A percentile compares a stretch with the other conserved stretches of the same genome.
Evolutionary conservation across 1,140 invertebrate genomes (phyloP).

Genomic region (Drosophila subpulchrella): DNA sequence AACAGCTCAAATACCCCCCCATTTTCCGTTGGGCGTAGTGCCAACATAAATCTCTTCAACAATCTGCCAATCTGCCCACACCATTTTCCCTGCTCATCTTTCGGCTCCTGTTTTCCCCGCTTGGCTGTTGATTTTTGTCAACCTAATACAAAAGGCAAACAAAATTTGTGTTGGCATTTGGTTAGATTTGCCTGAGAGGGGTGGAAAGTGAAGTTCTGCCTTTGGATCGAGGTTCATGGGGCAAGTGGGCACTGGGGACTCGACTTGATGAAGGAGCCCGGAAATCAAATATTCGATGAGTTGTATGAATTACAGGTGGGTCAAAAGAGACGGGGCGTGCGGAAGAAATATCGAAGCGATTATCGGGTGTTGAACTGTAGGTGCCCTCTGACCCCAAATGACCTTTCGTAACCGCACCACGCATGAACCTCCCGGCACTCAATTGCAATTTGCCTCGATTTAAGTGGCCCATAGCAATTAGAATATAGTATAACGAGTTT

Average conservation of each 20-base stretch:
- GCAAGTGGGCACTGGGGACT: slow-evolving; percentile 37
- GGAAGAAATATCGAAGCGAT: slow-evolving; percentile 17
- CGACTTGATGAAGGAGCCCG: slow-evolving; percentile 32
- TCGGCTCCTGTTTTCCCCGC: slow-evolving; percentile 7
- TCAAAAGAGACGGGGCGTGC: neutral
- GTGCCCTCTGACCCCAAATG: neutral
- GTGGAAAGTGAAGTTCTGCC: slow-evolving; percentile 1
- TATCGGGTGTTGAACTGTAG: slow-evolving; percentile 14
- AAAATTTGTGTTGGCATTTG: slow-evolving; percentile 78
- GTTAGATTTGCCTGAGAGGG: slow-evolving; percentile 60
- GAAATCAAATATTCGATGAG: slow-evolving; percentile 50
- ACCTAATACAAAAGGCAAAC: slow-evolving; percentile 78
- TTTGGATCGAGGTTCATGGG: slow-evolving; percentile 3
- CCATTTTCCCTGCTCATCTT: slow-evolving; percentile 10
- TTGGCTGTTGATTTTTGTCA: slow-evolving; percentile 77
- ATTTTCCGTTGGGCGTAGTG: slow-evolving; percentile 19
- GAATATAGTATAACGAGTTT: no score
- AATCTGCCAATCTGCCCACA: slow-evolving; percentile 15
- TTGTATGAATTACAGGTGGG: slow-evolving; percentile 29
- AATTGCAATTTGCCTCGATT: neutral
- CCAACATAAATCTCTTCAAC: slow-evolving; percentile 47
- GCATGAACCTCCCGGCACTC: no score
- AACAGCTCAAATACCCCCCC: slow-evolving; percentile 43
- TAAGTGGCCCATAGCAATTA: neutral
- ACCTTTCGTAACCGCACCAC: neutral